Evolutionary conservation across 2,797 vertebrate genomes (phyloP), one percentile per base, ranked within the genome.

Genomic region (Sebastes hopkinsi): DNA sequence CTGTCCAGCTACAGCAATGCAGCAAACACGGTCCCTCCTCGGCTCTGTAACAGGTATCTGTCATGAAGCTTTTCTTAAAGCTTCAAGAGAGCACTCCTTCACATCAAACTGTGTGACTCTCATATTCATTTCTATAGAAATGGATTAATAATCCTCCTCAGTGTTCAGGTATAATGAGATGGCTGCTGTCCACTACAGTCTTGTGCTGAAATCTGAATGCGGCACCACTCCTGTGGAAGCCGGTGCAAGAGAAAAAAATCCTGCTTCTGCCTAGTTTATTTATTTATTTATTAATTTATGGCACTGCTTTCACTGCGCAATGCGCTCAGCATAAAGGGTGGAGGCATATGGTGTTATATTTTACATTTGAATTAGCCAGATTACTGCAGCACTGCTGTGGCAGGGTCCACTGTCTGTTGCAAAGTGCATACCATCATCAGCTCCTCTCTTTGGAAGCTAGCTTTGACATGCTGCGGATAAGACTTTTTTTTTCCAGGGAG

Each of bases 1-100:
- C 62, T 18, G 87, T 84, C 76, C 84, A 75, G 67, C 75, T 61
- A 88, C 90, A 87, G 91, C 94, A 94, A 86, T 95, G 93, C 93
- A 93, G 91, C 89, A 95, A 94, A 88, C 20, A 42, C 3, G 46
- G 46, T 74, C 68, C 71, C 80, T 38, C 3, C 79, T 34, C 3
- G 52, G 72, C 82, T 78, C 75, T 56, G 75, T 86, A 85, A 90
- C 86, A 85, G 85, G 84, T 89, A 79, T 55, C 66, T 82, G 61
- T 58, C 76, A 46, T 4, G 3, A 8, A 61, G 7, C 27, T 13
- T 55, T 7, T 7, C 4, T 14, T 3, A 14, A 59, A 78, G 69
- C 22, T 78, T 6, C 18, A 59, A 25, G 14, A 67, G 18, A 13
- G 20, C 18, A 2, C 34, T 67, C 22, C 6, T n/a, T n/a, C 46